phyloP scores from a whole-genome alignment of 2,888 invertebrate genomes.

The Pimpla rufipes region DNA sequence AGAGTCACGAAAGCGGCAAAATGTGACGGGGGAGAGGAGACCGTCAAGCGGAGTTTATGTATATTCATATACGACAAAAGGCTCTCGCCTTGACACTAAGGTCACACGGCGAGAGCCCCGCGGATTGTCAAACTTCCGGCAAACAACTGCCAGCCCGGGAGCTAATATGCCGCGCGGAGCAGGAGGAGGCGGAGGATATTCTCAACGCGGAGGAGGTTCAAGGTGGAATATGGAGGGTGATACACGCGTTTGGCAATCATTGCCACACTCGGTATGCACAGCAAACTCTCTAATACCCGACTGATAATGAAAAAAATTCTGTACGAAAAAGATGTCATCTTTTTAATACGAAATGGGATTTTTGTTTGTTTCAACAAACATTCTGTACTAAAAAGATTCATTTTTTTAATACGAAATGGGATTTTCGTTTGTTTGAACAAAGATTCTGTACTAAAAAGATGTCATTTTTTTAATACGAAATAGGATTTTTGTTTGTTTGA shows the following conservation, averaged over 20 bases:
- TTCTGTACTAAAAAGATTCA: no score
- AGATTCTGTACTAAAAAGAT: no score
- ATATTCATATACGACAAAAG: conserved; percentile 66
- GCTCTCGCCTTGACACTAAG: conserved; percentile 67
- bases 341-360: no score
- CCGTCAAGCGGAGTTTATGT: conserved; percentile 40
- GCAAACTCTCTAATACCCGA: neutral
- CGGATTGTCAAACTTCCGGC: conserved; percentile 68
- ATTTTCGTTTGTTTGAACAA: no score
- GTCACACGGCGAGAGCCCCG: conserved; percentile 34
- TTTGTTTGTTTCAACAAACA: no score
- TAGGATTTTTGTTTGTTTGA: no score
- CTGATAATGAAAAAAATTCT: neutral
- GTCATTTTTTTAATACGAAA: no score
- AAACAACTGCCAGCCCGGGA: neutral
- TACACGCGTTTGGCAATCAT: no score
- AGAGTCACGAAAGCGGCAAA: neutral
- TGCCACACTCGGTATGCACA: neutral
- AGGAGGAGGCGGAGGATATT: neutral
- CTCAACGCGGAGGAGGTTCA: conserved; percentile 4
- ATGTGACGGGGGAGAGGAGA: neutral
- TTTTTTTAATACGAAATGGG: no score
- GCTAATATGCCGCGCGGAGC: conserved; percentile 1
- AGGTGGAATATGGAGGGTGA: conserved; percentile 23
- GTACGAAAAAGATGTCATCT: no score